Evolutionary conservation across 2,113 vertebrate species (phyloP).

Genomic region (Turnix velox): DNA sequence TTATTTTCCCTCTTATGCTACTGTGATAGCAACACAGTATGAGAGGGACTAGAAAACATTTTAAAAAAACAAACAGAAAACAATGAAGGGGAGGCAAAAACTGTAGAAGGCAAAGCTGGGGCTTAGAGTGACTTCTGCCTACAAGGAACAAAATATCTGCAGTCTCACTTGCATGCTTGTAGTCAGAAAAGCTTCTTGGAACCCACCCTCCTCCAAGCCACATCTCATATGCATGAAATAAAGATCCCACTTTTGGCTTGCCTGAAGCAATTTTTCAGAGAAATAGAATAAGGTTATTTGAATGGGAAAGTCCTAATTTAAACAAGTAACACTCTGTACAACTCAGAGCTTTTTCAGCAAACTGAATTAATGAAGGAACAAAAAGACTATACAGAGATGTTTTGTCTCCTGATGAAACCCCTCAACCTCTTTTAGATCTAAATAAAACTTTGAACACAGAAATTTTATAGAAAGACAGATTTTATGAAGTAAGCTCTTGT

Average conservation of each 20-base stretch:
- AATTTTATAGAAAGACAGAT: background rate
- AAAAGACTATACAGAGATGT: background rate
- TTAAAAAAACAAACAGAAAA: background rate
- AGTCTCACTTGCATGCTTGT: background rate
- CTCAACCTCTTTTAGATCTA: background rate
- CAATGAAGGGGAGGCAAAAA: background rate
- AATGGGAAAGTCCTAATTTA: slow-evolving; percentile 6
- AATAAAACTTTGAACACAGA: background rate
- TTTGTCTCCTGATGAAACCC: background rate
- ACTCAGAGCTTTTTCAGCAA: background rate
- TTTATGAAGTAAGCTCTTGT: background rate
- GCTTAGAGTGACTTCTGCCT: background rate
- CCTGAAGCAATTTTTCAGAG: background rate
- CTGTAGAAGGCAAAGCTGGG: background rate
- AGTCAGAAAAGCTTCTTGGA: background rate
- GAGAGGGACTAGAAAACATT: background rate
- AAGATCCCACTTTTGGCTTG: slow-evolving; percentile 20
- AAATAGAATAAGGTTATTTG: slow-evolving; percentile 13
- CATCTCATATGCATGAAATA: slow-evolving; percentile 15
- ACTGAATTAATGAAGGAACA: background rate
- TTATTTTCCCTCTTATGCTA: background rate
- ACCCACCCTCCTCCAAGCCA: background rate
- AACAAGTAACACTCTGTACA: slow-evolving; percentile 11
- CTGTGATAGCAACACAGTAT: background rate
- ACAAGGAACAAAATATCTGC: slow-evolving; percentile 1